A percentile compares a stretch with the other conserved stretches of the same genome.
phyloP scores from a whole-genome alignment of 2,113 vertebrate genomes.

The Quiscalus mexicanus region DNA sequence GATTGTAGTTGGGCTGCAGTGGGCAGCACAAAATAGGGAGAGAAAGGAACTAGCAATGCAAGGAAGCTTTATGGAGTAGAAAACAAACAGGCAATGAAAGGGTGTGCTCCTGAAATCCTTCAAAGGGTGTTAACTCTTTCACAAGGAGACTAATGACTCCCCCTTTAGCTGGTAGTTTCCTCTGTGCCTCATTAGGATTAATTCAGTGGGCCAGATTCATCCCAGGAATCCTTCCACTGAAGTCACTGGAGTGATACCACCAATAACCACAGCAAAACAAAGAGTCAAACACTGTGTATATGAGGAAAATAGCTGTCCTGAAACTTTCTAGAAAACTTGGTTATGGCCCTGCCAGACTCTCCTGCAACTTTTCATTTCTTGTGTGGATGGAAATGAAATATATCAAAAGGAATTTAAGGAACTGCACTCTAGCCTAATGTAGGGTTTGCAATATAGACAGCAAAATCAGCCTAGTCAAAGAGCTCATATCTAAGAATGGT shows the following conservation, averaged over 20 bases:
- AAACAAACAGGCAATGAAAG: constrained; percentile 50
- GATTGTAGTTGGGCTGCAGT: neutral
- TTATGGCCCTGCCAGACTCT: neutral
- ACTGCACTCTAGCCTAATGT: neutral
- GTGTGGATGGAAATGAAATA: neutral
- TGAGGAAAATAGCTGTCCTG: neutral
- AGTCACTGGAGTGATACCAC: neutral
- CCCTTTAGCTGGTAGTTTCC: constrained; percentile 23
- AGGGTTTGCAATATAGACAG: neutral
- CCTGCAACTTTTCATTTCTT: neutral
- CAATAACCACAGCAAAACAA: neutral
- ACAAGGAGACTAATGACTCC: constrained; percentile 24
- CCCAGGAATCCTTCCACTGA: neutral
- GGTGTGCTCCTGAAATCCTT: constrained; percentile 55
- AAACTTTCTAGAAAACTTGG: neutral
- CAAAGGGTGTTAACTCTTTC: constrained; percentile 67
- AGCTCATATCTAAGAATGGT: neutral
- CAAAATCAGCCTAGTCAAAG: neutral
- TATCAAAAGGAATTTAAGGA: neutral
- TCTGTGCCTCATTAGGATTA: constrained; percentile 14
- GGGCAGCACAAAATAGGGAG: neutral
- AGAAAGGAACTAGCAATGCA: neutral
- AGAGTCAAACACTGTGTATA: neutral
- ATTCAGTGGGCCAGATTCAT: constrained; percentile 13
- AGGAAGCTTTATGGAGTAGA: constrained; percentile 10